A percentile compares a stretch with the other conserved stretches of the same genome.
Evolutionary conservation across 2,113 vertebrate species (phyloP).

Genomic region (Mirounga angustirostris): DNA sequence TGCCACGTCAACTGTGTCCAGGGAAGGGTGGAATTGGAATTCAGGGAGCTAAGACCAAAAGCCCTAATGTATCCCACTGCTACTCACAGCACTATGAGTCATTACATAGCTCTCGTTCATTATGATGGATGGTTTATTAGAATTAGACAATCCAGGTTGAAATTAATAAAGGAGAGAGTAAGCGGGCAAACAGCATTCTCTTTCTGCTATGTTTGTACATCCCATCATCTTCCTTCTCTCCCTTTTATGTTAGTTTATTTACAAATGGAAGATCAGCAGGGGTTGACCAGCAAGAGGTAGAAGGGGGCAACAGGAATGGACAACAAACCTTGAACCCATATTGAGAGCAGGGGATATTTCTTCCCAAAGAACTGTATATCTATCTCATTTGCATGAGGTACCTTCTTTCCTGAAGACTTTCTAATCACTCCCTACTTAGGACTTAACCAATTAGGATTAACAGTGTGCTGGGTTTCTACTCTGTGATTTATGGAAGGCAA

Average conservation of each 20-base stretch:
- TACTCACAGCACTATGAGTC: not conserved
- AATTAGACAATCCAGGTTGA: not conserved
- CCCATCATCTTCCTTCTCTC: not conserved
- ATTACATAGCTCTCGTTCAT: not conserved
- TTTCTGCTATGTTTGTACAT: not conserved
- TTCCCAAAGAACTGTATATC: not conserved
- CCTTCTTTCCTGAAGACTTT: conserved; percentile 58
- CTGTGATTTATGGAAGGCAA: conserved; percentile 66
- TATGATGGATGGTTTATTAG: not conserved
- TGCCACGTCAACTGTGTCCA: not conserved
- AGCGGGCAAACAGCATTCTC: not conserved
- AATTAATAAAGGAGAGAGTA: not conserved
- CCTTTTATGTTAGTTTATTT: not conserved
- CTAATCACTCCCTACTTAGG: conserved; percentile 74
- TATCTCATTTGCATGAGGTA: conserved; percentile 38
- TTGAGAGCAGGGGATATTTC: not conserved
- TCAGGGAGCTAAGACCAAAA: not conserved
- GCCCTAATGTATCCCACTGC: not conserved
- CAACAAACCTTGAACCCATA: not conserved
- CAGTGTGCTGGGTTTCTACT: conserved; percentile 58
- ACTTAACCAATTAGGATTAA: conserved; percentile 75
- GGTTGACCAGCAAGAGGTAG: not conserved
- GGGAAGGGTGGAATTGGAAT: not conserved
- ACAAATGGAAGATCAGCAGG: not conserved
- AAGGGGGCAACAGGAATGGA: accelerated